Evolutionary conservation across 2,113 vertebrate genomes (phyloP).

Genomic region (Epinephelus fuscoguttatus): DNA sequence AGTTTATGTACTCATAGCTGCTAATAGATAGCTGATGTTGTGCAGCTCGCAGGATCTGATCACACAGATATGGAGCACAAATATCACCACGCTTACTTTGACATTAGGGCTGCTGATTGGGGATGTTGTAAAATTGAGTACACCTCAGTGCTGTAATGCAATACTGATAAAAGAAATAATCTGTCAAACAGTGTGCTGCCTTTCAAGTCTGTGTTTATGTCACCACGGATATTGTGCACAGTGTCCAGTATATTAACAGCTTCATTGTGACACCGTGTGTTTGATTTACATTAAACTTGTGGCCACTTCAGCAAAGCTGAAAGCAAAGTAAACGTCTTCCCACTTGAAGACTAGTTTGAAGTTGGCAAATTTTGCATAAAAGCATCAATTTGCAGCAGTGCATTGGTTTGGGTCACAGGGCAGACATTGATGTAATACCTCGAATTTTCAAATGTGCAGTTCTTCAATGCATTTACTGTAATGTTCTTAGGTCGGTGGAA

Average conservation of each 20-base stretch:
- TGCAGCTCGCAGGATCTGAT: background rate
- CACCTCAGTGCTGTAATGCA: background rate
- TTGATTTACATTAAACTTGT: background rate
- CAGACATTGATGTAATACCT: background rate
- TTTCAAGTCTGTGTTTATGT: background rate
- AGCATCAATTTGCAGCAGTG: background rate
- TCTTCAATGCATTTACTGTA: too few relatives aligned
- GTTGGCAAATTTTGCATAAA: background rate
- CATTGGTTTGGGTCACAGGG: background rate
- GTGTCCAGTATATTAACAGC: background rate
- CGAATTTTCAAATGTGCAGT: background rate
- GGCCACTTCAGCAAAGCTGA: background rate
- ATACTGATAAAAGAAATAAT: background rate
- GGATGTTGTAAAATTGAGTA: background rate
- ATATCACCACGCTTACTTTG: background rate
- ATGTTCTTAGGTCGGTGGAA: too few relatives aligned
- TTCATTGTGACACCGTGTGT: background rate
- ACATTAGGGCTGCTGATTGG: background rate
- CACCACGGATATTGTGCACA: background rate
- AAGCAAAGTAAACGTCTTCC: background rate
- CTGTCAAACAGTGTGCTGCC: background rate
- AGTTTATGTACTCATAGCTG: background rate
- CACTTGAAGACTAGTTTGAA: background rate
- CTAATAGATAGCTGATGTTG: background rate
- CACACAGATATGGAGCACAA: background rate